phyloP scores from a whole-genome alignment of 2,113 vertebrate species.

The Microcebus jonahi region DNA sequence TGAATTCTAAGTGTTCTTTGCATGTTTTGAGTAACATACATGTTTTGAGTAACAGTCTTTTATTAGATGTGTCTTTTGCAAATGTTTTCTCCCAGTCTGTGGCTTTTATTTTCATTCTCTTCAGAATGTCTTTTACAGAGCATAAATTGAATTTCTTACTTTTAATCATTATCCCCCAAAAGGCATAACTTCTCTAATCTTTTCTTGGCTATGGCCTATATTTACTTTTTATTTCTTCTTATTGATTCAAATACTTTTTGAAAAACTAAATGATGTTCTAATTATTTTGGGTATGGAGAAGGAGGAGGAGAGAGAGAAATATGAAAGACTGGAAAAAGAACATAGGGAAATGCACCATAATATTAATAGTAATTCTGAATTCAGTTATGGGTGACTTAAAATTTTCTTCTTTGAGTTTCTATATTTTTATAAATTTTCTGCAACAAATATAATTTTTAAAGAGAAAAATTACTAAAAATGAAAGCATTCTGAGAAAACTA shows the following conservation, averaged over 20 bases:
- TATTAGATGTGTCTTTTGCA: background rate
- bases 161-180: background rate
- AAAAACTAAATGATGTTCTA: background rate
- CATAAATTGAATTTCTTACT: background rate
- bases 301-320: background rate
- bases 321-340: background rate
- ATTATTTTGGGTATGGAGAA: background rate
- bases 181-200: background rate
- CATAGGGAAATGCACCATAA: background rate
- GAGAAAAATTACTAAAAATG: background rate
- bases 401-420: background rate
- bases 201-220: background rate
- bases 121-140: background rate
- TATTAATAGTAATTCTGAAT: background rate
- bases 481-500: background rate
- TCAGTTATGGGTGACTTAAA: background rate
- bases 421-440: background rate
- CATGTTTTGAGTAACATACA: background rate
- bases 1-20: background rate
- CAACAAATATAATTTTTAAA: background rate
- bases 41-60: background rate
- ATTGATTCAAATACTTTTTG: background rate
- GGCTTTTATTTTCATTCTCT: background rate
- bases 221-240: constrained; percentile 38
- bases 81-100: background rate